A percentile compares a stretch with the other conserved stretches of the same genome.
Conservation (phyloP, 2,113 vertebrate genomes). For the Heteronetta atricapilla region DNA sequence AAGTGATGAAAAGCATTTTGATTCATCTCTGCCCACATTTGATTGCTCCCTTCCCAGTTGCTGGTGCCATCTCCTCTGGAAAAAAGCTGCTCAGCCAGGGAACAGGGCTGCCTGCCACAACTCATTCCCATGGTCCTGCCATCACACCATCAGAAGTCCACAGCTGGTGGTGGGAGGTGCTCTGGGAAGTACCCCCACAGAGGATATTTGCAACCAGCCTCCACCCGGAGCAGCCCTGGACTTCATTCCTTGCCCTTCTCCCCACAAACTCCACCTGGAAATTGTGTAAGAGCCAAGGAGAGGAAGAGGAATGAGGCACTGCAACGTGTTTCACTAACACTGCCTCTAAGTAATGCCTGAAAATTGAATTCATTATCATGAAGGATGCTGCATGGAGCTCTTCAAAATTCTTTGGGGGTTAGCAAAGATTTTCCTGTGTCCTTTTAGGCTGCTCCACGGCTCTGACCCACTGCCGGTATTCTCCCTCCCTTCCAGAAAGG, state of each 20-base stretch:
- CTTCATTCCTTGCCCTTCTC: neutral
- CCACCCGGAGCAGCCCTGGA: neutral
- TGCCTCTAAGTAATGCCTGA: neutral
- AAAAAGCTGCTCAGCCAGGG: neutral
- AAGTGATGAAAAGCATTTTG: neutral
- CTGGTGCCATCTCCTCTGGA: neutral
- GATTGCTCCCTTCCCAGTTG: neutral
- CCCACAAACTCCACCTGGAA: neutral
- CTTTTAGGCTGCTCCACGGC: neutral
- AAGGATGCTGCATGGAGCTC: neutral
- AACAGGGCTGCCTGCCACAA: neutral
- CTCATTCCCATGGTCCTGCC: neutral
- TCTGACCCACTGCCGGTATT: neutral
- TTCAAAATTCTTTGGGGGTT: neutral
- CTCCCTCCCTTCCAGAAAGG: neutral
- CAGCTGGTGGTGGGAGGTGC: fast-evolving
- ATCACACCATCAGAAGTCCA: neutral
- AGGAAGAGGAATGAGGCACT: neutral
- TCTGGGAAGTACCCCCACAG: neutral
- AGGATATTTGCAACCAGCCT: neutral
- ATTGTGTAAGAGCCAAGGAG: fast-evolving
- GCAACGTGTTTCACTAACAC: neutral
- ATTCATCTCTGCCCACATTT: neutral
- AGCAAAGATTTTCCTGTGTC: neutral
- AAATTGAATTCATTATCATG: neutral